phyloP scores from a whole-genome alignment of 1,140 invertebrate genomes.

The Limonius californicus region DNA sequence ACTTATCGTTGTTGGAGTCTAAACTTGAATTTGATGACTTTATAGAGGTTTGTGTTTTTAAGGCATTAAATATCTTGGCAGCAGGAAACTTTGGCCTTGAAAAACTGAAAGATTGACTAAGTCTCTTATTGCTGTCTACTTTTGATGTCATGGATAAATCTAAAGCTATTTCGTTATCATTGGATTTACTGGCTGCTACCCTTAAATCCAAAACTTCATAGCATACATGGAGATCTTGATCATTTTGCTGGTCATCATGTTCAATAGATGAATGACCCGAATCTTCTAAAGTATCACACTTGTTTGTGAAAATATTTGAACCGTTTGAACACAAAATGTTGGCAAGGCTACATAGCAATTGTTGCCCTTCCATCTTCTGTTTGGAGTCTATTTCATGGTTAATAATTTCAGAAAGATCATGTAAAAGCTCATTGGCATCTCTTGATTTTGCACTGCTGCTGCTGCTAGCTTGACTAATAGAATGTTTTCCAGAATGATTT shows the following conservation, averaged over 20 bases:
- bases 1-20: neutral
- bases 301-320: neutral
- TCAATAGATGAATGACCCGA: constrained; percentile 28
- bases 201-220: constrained; percentile 23
- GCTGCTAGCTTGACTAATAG: neutral
- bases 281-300: constrained; percentile 17
- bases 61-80: constrained; percentile 15
- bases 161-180: constrained; percentile 18
- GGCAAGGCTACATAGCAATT: constrained; percentile 21
- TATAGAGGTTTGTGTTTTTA: neutral
- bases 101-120: constrained; percentile 12
- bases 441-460: constrained; percentile 11
- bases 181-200: constrained; percentile 1
- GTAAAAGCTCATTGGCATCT: constrained; percentile 18
- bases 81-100: constrained; percentile 1
- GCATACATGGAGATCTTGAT: constrained; percentile 14
- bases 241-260: constrained; percentile 12
- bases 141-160: constrained; percentile 23
- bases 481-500: too few relatives aligned
- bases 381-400: constrained; percentile 18
- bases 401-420: constrained; percentile 20
- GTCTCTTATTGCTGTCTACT: neutral
- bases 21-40: constrained; percentile 14
- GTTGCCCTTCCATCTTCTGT: constrained; percentile 25
- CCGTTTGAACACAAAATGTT: constrained; percentile 18